These are phyloP conservation scores for Neodiprion virginianus DNA, from an alignment of 1,140 invertebrate species.

Conservation along the genomic window DNA sequence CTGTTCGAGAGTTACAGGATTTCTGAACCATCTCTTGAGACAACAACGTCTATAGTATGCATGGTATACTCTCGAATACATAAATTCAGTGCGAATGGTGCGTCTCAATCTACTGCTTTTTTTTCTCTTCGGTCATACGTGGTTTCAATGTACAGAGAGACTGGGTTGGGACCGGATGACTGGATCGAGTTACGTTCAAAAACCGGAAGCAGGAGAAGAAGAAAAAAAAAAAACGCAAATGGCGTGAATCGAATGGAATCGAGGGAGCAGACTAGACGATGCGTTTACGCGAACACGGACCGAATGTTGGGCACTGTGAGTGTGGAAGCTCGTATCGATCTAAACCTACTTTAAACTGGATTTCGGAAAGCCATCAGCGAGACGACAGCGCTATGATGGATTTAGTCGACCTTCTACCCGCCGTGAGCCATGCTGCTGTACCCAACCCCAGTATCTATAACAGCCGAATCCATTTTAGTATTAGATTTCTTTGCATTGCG, in stretches of 20 bases:
- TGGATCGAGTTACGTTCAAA: not conserved
- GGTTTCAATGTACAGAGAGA: too few relatives aligned
- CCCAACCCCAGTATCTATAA: conserved; percentile 35
- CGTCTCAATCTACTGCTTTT: too few relatives aligned
- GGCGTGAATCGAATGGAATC: not conserved
- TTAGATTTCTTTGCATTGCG: conserved; percentile 44
- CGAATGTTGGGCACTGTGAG: not conserved
- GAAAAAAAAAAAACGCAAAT: not conserved
- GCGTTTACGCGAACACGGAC: conserved; percentile 1
- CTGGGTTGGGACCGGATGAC: too few relatives aligned
- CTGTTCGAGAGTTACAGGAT: conserved; percentile 31
- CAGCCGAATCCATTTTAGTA: conserved; percentile 48
- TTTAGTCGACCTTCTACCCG: conserved; percentile 27
- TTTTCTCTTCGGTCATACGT: too few relatives aligned
- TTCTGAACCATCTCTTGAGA: conserved; percentile 46
- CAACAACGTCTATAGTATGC: conserved; percentile 23
- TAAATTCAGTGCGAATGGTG: too few relatives aligned
- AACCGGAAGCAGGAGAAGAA: not conserved
- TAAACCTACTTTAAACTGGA: conserved; percentile 35
- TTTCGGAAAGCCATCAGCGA: conserved; percentile 33
- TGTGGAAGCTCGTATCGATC: not conserved
- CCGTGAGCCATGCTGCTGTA: conserved; percentile 1
- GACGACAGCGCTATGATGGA: conserved; percentile 37
- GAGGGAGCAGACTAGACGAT: not conserved
- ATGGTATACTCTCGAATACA: too few relatives aligned